Base-by-base conservation (phyloP, 2,113 vertebrate genomes). In the Condylura cristata region DNA sequence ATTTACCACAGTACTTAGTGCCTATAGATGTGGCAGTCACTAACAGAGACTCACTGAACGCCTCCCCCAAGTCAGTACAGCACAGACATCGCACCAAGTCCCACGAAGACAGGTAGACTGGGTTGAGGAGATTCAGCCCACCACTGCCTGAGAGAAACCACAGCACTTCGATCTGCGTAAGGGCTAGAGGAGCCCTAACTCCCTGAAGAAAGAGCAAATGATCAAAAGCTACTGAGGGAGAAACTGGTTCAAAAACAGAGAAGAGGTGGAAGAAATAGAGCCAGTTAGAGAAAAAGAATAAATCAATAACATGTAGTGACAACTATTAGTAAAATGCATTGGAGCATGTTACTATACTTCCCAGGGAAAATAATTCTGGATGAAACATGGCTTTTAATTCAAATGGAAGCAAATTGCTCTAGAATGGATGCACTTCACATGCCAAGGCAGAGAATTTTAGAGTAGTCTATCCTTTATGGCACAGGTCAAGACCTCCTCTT, bases 81-180 rank as follows among this genome's bases (percentile, higher is more conserved):
- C 11, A 41, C 6, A n/a, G 17, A 32, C 17, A 16, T 58, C 24
- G 5, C 44, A 63, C 12, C 5, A 12, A n/a, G 28, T 81, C n/a
- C 14, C 30, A 6, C 24, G 34, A 56, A 4, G 7, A 28, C 51
- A 84, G 9, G 53, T 58, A 26, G 22, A 56, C 3, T 24, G n/a
- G 32, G 16, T 13, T 58, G 32, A 12, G 22, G 34, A 24, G 10
- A 32, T 76, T n/a, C 3, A 26, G 2, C 8, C 17, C 5, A 8
- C 2, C 10, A 17, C 1, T 8, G 7, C 5, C 1, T 1, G 53
- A 65, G 72, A 85, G 4, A 48, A 48, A 13, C n/a, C 60, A 61
- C 39, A 8, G 11, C 1, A 6, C 41, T 28, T 60, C 17, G 17
- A n/a, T 1, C 28, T 37, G 1, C 28, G 3, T 3, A 7, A 32